Base-by-base conservation (phyloP, 2,888 invertebrate genomes). In the Sminthurides aquaticus region DNA sequence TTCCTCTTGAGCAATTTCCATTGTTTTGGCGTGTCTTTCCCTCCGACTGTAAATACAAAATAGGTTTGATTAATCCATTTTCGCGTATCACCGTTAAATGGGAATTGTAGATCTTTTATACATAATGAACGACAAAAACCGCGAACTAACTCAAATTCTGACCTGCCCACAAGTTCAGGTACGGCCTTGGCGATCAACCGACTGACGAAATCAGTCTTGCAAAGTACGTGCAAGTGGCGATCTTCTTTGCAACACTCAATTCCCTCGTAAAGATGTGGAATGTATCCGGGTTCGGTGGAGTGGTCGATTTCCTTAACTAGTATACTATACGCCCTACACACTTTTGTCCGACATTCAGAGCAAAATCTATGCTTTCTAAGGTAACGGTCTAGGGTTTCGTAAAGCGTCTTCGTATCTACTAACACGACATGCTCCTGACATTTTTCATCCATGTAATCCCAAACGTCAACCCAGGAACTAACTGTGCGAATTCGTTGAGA, bases 1-100 rank as follows among this genome's bases (percentile, higher is more conserved):
- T 81, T 96, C 95, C 80, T 95, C 94, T 80, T 96, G 95, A 74
- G 95, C 95, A 71, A 94, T 92, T 82, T 95, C 95, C 75, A 96
- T 80, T n/a, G 95, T 95, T 81, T 95, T 95, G 5, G 95, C 95
- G 78, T 96, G 95, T 64, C 95, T 84, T 79, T 95, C 95, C 68
- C 94, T 84, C 73, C 89, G 86, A 77, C 89, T 78, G 69, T 75
- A 75, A 64, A 27, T 52, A 49, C 56, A 25, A 55, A 57, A 27
- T 52, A 56, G 54, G 15, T 20, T 26, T 5, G 15, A 48, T 20
- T 57, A n/a, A n/a, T n/a, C n/a, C n/a, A n/a, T n/a, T n/a, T n/a
- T n/a, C n/a, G n/a, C n/a, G n/a, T n/a, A 3, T 27, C 27, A 24
- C 43, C 20, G 24, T 49, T 24, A 29, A 54, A 57, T 64, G 49